Evolutionary conservation across 2,113 vertebrate species (phyloP), one percentile per base, ranked within the genome.

Genomic region (Catharus bicknelli): DNA sequence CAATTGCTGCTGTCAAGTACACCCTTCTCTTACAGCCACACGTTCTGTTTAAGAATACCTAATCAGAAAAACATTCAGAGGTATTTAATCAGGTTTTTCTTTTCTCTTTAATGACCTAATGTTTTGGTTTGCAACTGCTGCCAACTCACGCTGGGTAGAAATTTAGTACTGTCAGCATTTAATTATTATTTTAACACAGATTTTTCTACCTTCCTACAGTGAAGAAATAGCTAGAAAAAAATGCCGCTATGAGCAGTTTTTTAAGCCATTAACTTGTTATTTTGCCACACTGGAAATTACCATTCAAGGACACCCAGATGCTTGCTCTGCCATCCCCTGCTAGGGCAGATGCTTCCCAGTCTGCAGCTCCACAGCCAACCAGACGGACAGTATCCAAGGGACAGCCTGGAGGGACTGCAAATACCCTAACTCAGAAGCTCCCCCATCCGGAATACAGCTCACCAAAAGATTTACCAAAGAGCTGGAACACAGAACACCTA

Each of bases 181-280:
- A 98, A 98, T 98, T 98, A 98, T 97, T 98, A 97, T 98, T 98
- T 98, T 97, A 97, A 96, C 92, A 66, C 40, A 54, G 93, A 96
- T 97, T 97, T 97, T 96, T 97, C 97, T 97, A 97, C 97, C 93
- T 97, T 98, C 97, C 97, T 94, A 96, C 93, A 57, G 97, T 34
- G 97, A 97, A 97, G 96, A 97, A 97, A 97, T 43, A 96, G 93
- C 93, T 95, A 89, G 83, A 48, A 80, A 67, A 95, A 95, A 93
- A 90, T 11, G 59, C 78, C 86, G 22, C 88, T 87, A 72, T 8
- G 88, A 93, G 81, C 92, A 90, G 82, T 70, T 96, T 97, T 97
- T 92, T 83, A 95, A 97, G 90, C 68, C 19, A 13, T 76, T 54
- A 94, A 67, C 67, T 90, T 21, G 11, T 64, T 93, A 84, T 79